phyloP scores from a whole-genome alignment of 2,888 invertebrate genomes.

The Cephus spinipes region DNA sequence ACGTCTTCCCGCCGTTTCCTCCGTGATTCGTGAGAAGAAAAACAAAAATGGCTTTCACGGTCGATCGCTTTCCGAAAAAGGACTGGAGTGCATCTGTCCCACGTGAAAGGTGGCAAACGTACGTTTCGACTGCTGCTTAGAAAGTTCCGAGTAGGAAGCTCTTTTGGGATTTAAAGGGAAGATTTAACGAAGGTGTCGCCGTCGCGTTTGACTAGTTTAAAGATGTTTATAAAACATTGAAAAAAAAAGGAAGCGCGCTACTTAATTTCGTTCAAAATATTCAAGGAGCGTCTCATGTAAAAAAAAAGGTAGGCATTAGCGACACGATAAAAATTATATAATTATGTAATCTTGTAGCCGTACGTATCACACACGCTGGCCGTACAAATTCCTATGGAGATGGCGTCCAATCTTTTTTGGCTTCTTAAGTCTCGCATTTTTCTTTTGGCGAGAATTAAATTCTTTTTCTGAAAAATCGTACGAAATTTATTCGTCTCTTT shows the following conservation, averaged over 20 bases:
- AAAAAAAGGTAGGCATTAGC: not conserved
- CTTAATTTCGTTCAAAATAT: not conserved
- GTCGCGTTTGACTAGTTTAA: not conserved
- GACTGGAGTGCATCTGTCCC: not conserved
- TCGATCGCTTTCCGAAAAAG: not conserved
- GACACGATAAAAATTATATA: not conserved
- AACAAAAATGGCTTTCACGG: not conserved
- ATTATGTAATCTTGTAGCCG: not conserved
- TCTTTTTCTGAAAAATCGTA: not conserved
- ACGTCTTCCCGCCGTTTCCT: not conserved
- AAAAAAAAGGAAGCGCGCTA: not conserved
- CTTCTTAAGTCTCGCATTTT: not conserved
- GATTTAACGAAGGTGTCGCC: not conserved
- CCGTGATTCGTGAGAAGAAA: not conserved
- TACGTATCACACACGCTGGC: not conserved
- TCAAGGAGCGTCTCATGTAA: not conserved
- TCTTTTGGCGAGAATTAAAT: not conserved
- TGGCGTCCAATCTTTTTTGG: not conserved
- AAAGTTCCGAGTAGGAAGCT: not conserved
- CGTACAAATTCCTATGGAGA: not conserved
- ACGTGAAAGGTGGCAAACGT: not conserved
- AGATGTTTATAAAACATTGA: not conserved
- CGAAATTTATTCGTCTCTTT: not conserved
- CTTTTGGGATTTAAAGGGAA: not conserved
- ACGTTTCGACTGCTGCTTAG: not conserved